Percentiles rank a stretch among this genome's conserved stretches.
These are phyloP conservation scores for Agapornis roseicollis DNA, from an alignment of 2,113 vertebrate species.

Conservation along the genomic window DNA sequence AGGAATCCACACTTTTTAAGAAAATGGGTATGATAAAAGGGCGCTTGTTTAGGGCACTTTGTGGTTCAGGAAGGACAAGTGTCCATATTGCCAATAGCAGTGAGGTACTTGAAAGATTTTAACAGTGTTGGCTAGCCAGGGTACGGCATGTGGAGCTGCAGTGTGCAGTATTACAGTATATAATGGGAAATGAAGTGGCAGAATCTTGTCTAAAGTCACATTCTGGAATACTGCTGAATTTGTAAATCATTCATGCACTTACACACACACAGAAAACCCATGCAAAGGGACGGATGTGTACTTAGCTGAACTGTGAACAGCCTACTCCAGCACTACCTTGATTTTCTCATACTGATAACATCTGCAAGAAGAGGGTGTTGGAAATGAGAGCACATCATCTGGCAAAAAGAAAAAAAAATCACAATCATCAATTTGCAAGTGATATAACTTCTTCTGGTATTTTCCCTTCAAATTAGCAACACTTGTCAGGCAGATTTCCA, in stretches of 20 bases:
- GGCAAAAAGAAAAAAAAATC: neutral
- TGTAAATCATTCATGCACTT: neutral
- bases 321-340: neutral
- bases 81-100: neutral
- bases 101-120: neutral
- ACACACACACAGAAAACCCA: neutral
- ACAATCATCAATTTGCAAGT: slow-evolving; percentile 25
- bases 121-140: neutral
- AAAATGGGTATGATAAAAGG: neutral
- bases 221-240: neutral
- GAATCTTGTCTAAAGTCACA: neutral
- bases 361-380: neutral
- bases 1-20: neutral
- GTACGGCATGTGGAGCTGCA: neutral
- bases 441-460: slow-evolving; percentile 13
- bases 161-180: neutral
- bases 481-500: slow-evolving; percentile 51
- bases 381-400: slow-evolving; percentile 11
- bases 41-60: neutral
- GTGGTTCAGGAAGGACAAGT: neutral
- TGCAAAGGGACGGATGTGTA: neutral
- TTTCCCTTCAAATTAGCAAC: slow-evolving; percentile 28
- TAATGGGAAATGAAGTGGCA: neutral
- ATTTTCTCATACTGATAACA: slow-evolving; percentile 50
- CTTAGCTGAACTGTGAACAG: slow-evolving; percentile 5